phyloP scores from a whole-genome alignment of 1,140 invertebrate species.

The Orussus abietinus region DNA sequence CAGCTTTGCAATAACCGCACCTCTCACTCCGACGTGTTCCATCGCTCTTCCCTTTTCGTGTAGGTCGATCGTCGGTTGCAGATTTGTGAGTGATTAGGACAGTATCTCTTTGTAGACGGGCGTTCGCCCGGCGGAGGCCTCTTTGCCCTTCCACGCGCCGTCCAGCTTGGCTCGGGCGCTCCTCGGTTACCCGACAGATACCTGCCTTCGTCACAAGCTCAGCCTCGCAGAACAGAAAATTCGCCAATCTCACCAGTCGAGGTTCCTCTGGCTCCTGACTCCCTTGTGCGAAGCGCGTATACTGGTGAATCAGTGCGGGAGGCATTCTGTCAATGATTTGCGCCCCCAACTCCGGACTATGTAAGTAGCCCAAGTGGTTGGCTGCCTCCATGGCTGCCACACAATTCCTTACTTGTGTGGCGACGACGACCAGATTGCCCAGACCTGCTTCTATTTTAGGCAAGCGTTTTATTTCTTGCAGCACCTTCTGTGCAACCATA shows the following conservation, averaged over 20 bases:
- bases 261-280: not conserved
- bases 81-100: no score
- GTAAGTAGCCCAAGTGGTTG: not conserved
- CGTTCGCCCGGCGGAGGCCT: not conserved
- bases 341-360: constrained; percentile 5
- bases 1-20: not conserved
- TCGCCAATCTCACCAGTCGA: not conserved
- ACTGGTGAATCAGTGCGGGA: not conserved
- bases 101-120: not conserved
- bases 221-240: constrained; percentile 6
- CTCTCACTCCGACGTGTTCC: no score
- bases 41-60: no score
- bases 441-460: not conserved
- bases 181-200: not conserved
- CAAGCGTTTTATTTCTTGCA: constrained; percentile 1
- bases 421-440: not conserved
- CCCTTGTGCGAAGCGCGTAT: not conserved
- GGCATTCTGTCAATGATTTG: constrained; percentile 1
- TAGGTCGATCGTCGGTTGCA: no score
- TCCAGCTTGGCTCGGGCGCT: not conserved
- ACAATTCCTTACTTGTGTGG: constrained; percentile 2
- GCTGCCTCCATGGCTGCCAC: not conserved
- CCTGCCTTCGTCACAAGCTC: constrained; percentile 1
- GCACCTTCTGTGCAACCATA: constrained; percentile 1
- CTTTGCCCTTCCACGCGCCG: not conserved